phyloP scores from a whole-genome alignment of 2,888 invertebrate species.

The Caenorhabditis sinica region DNA sequence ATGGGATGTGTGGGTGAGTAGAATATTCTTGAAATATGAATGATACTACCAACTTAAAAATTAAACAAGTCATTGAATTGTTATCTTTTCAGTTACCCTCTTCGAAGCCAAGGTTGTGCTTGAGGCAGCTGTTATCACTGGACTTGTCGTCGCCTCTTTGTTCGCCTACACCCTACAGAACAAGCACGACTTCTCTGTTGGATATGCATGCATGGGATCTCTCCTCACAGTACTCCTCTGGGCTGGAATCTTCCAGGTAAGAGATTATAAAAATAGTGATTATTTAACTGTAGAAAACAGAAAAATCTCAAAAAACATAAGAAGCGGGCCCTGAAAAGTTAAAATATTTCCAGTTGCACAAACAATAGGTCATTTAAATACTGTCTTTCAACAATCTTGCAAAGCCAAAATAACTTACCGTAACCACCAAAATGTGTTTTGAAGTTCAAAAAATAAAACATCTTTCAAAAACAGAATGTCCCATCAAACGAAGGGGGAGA shows the following conservation, averaged over 20 bases:
- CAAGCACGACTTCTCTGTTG: constrained; percentile 91
- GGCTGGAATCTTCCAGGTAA: constrained; percentile 88
- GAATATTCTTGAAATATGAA: not conserved
- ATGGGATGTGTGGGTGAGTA: constrained; percentile 88
- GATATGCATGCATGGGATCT: constrained; percentile 85
- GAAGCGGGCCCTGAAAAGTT: too few relatives aligned
- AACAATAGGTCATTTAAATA: too few relatives aligned
- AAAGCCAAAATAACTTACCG: not conserved
- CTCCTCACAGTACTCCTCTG: constrained; percentile 87
- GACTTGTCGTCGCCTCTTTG: constrained; percentile 86
- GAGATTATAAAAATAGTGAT: too few relatives aligned
- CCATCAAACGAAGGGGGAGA: not conserved
- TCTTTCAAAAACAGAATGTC: not conserved
- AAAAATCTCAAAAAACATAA: too few relatives aligned
- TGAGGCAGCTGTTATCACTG: constrained; percentile 90
- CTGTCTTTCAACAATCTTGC: not conserved
- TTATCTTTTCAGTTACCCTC: constrained; percentile 87
- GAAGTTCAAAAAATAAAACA: not conserved
- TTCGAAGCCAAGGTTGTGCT: constrained; percentile 90
- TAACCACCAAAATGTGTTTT: not conserved
- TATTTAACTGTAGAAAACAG: too few relatives aligned
- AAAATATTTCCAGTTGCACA: too few relatives aligned
- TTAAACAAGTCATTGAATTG: too few relatives aligned
- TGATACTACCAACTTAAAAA: too few relatives aligned
- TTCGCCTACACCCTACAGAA: constrained; percentile 92